Percentiles rank a stretch among this genome's conserved stretches.
phyloP scores from a whole-genome alignment of 23 tunicate species.

The Halocynthia roretzi region DNA sequence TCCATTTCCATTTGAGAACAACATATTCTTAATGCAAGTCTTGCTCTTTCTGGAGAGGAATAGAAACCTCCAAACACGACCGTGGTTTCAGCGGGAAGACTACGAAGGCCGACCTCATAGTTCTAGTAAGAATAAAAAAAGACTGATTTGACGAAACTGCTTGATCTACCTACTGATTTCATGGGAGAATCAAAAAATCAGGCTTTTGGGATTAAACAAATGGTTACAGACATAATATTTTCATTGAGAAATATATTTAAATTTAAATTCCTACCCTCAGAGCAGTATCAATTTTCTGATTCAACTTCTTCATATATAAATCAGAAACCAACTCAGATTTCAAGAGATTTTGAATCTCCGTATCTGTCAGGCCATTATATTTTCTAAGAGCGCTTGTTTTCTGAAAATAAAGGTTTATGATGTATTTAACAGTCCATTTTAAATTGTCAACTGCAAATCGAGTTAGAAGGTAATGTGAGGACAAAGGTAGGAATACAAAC shows the following conservation, averaged over 20 bases:
- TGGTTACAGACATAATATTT: no score
- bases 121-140: conserved; percentile 15
- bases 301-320: conserved; percentile 34
- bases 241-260: background rate
- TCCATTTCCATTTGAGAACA: conserved; percentile 48
- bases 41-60: conserved; percentile 29
- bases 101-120: conserved; percentile 37
- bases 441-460: background rate
- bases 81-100: conserved; percentile 19
- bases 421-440: background rate
- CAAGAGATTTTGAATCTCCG: conserved; percentile 47
- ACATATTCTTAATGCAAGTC: conserved; percentile 18
- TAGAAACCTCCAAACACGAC: conserved; percentile 37
- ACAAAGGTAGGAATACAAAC: background rate
- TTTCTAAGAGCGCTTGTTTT: conserved; percentile 28
- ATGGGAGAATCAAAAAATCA: no score
- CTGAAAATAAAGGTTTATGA: conserved; percentile 3
- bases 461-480: background rate
- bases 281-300: conserved; percentile 38
- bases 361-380: conserved; percentile 33
- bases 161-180: no score
- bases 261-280: conserved; percentile 17
- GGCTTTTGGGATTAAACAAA: no score
- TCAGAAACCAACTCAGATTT: conserved; percentile 35
- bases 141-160: background rate